Evolutionary conservation across 2,888 invertebrate species (phyloP).

Genomic region (Embidobia sp.): DNA sequence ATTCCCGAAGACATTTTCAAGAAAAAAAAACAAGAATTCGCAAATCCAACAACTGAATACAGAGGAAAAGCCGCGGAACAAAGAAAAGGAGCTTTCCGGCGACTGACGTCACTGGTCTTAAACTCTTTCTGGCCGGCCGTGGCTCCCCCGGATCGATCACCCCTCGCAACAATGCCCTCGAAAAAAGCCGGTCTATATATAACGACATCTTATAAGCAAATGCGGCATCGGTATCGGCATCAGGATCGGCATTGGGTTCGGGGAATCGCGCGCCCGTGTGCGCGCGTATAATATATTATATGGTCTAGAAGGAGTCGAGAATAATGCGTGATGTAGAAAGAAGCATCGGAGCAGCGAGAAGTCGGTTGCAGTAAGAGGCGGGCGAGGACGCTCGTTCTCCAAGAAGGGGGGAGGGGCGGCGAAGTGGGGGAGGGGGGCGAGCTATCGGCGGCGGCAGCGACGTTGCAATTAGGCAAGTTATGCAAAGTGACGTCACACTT

Average conservation of each 20-base stretch:
- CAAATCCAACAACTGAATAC: too few species aligned
- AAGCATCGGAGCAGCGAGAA: conserved; percentile 47
- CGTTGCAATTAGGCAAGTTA: conserved; percentile 82
- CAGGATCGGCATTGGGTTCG: conserved; percentile 43
- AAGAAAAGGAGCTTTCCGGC: conserved; percentile 13
- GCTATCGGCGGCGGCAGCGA: conserved; percentile 63
- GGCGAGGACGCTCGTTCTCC: conserved; percentile 34
- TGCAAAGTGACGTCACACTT: conserved; percentile 81
- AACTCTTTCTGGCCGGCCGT: neutral
- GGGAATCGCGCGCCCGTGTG: conserved; percentile 38
- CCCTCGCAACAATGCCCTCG: conserved; percentile 17
- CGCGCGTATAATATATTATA: conserved; percentile 46
- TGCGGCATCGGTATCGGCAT: conserved; percentile 44
- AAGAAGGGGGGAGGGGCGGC: conserved; percentile 36
- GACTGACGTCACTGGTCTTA: conserved; percentile 10
- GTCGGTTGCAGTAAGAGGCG: conserved; percentile 51
- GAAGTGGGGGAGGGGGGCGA: conserved; percentile 30
- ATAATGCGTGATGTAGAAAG: conserved; percentile 59
- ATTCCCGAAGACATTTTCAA: too few species aligned
- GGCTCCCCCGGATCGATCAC: conserved; percentile 20
- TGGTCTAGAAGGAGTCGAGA: conserved; percentile 61
- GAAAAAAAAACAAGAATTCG: too few species aligned
- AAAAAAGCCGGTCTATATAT: conserved; percentile 35
- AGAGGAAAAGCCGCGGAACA: conserved; percentile 1
- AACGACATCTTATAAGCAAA: conserved; percentile 48